Evolutionary conservation across 2,113 vertebrate genomes (phyloP).

Genomic region (Regulus satrapa): DNA sequence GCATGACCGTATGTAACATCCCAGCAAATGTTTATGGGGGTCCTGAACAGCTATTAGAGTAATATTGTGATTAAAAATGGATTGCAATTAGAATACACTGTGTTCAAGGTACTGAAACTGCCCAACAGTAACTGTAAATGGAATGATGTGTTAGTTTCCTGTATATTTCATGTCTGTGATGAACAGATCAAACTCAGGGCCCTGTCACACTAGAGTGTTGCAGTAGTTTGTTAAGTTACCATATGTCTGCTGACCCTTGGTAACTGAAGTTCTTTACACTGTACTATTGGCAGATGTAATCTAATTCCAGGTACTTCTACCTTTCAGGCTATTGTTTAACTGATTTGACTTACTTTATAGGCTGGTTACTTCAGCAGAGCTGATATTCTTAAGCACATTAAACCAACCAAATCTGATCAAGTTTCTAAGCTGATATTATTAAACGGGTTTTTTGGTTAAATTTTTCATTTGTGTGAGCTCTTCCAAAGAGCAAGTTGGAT

Average conservation of each 20-base stretch:
- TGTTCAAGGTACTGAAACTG: not conserved
- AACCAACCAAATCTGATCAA: not conserved
- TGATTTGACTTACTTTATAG: not conserved
- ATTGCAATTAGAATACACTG: not conserved
- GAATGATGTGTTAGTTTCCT: not conserved
- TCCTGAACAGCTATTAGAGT: not conserved
- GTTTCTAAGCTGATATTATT: not conserved
- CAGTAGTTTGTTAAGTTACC: not conserved
- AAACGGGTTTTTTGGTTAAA: not conserved
- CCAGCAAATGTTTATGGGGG: not conserved
- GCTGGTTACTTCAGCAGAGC: not conserved
- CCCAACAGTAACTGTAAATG: not conserved
- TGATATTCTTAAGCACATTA: not conserved
- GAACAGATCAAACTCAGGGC: not conserved
- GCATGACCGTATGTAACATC: not conserved
- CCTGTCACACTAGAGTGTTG: not conserved
- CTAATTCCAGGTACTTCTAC: not conserved
- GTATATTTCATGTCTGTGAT: not conserved
- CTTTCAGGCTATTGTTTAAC: not conserved
- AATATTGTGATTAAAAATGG: not conserved
- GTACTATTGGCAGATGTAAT: accelerated
- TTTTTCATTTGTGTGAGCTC: not conserved
- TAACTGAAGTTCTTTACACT: not conserved
- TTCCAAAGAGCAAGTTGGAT: not conserved
- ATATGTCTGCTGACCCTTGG: not conserved